Percentiles rank a stretch among this genome's conserved stretches.
phyloP scores from a whole-genome alignment of 2,797 vertebrate genomes.

The Phaenicophaeus curvirostris region DNA sequence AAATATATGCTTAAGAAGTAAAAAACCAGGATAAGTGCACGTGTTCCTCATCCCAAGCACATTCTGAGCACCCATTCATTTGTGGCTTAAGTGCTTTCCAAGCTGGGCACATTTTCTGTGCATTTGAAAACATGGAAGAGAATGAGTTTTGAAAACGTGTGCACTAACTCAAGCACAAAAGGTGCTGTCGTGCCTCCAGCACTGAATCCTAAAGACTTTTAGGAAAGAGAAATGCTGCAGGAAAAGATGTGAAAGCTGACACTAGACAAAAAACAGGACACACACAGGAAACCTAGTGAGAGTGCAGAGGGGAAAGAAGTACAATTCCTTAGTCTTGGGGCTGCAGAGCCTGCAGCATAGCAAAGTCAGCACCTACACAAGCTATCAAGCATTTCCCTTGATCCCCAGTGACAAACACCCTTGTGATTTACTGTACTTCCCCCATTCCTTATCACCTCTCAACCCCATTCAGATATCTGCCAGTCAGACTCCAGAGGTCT shows the following conservation, averaged over 20 bases:
- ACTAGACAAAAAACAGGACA: neutral
- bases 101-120: neutral
- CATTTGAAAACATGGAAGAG: neutral
- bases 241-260: neutral
- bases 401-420: neutral
- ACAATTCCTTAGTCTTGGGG: neutral
- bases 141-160: neutral
- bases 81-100: neutral
- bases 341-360: neutral
- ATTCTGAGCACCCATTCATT: neutral
- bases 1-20: neutral
- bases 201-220: neutral
- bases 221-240: neutral
- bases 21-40: neutral
- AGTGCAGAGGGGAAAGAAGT: neutral
- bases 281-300: neutral
- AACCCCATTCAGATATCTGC: neutral
- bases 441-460: neutral
- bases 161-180: fast-evolving
- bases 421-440: neutral
- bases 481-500: neutral
- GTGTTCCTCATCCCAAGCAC: neutral
- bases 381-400: neutral
- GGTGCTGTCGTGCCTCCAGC: neutral
- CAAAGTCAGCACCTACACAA: neutral